These are phyloP conservation scores for Carcharodon carcharias DNA, from an alignment of 2,797 vertebrate genomes.

Conservation along the genomic window DNA sequence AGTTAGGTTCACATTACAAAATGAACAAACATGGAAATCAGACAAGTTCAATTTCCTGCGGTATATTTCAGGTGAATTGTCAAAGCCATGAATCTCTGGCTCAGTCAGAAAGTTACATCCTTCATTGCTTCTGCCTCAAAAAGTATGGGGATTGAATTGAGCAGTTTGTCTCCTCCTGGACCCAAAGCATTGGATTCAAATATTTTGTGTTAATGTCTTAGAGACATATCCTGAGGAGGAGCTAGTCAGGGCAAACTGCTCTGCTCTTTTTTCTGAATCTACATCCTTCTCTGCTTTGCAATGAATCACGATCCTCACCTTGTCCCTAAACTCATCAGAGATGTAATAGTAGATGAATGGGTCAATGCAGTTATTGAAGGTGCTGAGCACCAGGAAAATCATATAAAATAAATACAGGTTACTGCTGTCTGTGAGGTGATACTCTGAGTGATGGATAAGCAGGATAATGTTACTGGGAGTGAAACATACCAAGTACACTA, in stretches of 20 bases:
- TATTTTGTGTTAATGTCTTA: no score
- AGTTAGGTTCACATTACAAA: background rate
- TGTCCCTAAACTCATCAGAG: background rate
- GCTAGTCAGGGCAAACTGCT: background rate
- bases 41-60: background rate
- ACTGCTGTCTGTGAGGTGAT: background rate
- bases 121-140: background rate
- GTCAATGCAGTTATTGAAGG: background rate
- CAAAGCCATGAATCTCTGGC: background rate
- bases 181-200: background rate
- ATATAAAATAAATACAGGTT: background rate
- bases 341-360: slow-evolving; percentile 16
- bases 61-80: no score
- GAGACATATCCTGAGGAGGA: background rate
- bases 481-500: background rate
- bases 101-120: background rate
- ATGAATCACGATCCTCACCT: background rate
- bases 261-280: background rate
- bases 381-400: background rate
- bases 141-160: background rate
- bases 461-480: slow-evolving; percentile 26
- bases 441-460: background rate
- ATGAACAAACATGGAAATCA: background rate
- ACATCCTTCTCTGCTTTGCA: background rate
- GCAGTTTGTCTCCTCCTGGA: background rate